These are phyloP conservation scores for Dreissena polymorpha DNA, from an alignment of 1,140 invertebrate species.

Conservation along the genomic window DNA sequence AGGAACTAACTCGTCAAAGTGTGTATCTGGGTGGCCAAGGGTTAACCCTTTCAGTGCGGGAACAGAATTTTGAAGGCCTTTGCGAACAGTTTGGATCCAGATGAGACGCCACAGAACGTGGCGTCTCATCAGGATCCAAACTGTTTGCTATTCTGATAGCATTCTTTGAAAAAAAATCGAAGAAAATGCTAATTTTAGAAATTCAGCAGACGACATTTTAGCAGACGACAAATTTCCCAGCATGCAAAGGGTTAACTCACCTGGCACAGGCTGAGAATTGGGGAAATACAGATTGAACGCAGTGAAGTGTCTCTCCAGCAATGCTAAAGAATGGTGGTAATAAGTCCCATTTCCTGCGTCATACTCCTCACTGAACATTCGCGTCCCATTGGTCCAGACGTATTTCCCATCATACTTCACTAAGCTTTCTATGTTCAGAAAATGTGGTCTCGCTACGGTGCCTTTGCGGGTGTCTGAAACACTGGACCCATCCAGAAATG, in stretches of 20 bases:
- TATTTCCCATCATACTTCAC: constrained; percentile 81
- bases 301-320: constrained; percentile 63
- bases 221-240: too few relatives aligned
- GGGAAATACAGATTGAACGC: constrained; percentile 69
- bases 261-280: constrained; percentile 69
- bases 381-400: constrained; percentile 90
- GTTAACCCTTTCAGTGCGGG: too few relatives aligned
- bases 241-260: constrained; percentile 53
- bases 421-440: constrained; percentile 62
- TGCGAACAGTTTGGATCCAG: too few relatives aligned
- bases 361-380: constrained; percentile 84
- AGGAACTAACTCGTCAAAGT: too few relatives aligned
- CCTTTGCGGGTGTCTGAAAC: constrained; percentile 85
- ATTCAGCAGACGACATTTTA: too few relatives aligned
- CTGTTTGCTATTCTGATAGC: too few relatives aligned
- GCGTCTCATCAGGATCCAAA: too few relatives aligned
- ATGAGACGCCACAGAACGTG: too few relatives aligned
- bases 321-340: constrained; percentile 84
- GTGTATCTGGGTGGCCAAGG: too few relatives aligned
- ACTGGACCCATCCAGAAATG: constrained; percentile 91
- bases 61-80: too few relatives aligned
- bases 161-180: too few relatives aligned
- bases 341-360: constrained; percentile 82
- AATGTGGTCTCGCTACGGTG: constrained; percentile 82
- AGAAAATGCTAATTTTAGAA: too few relatives aligned